Conservation (phyloP, 2,113 vertebrate species). For the Catagonus wagneri region DNA sequence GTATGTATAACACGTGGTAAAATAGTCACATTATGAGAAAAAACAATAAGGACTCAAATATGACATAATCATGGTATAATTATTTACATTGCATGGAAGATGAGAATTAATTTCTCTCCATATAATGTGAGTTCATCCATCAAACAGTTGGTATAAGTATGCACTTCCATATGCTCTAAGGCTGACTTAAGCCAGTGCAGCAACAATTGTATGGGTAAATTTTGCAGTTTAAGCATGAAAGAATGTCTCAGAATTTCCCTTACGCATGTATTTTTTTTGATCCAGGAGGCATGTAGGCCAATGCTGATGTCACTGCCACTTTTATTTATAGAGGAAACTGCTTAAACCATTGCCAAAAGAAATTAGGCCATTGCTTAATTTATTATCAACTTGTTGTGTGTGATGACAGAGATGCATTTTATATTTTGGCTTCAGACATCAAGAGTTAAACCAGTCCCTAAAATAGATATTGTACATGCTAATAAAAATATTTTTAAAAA, state of each 20-base stretch:
- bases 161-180: background rate
- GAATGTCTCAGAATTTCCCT: background rate
- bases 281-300: background rate
- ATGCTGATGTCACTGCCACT: background rate
- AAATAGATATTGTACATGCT: background rate
- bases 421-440: background rate
- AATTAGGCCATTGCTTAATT: slow-evolving; percentile 47
- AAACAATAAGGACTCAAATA: background rate
- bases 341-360: background rate
- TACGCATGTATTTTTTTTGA: background rate
- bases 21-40: background rate
- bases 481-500: background rate
- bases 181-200: background rate
- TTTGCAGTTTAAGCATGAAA: background rate
- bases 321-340: slow-evolving; percentile 5
- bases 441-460: background rate
- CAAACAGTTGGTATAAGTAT: background rate
- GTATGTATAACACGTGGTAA: background rate
- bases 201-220: background rate
- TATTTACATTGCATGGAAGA: background rate
- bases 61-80: background rate
- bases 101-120: background rate
- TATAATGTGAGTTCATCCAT: background rate
- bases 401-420: background rate
- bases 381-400: slow-evolving; percentile 2